These are phyloP conservation scores for Atta texana DNA, from an alignment of 1,140 invertebrate species.

Conservation along the genomic window DNA sequence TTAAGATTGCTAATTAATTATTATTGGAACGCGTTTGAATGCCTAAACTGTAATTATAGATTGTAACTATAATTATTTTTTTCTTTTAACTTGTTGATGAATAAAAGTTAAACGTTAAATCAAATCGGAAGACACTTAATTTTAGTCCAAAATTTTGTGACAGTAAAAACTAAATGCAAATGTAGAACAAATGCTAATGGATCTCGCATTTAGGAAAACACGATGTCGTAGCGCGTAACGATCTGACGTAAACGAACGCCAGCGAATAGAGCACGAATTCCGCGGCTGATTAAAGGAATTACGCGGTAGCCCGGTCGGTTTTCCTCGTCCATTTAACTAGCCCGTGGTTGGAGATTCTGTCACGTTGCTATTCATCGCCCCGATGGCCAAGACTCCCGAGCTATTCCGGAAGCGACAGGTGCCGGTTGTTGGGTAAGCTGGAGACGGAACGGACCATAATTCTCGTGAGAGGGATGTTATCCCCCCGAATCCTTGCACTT, in stretches of 20 bases:
- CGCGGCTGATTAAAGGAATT: conserved; percentile 82
- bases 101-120: background rate
- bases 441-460: conserved; percentile 61
- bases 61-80: background rate
- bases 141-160: background rate
- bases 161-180: conserved; percentile 13
- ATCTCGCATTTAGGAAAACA: conserved; percentile 16
- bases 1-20: background rate
- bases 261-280: conserved; percentile 76
- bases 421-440: conserved; percentile 64
- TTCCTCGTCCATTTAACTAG: conserved; percentile 80
- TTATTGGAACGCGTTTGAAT: too few relatives aligned
- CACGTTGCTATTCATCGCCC: conserved; percentile 71
- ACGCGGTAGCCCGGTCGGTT: conserved; percentile 72
- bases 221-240: conserved; percentile 45
- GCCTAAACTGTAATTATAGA: too few relatives aligned
- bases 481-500: conserved; percentile 34
- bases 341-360: conserved; percentile 69
- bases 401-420: conserved; percentile 74
- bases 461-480: conserved; percentile 53
- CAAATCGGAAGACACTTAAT: background rate
- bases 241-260: conserved; percentile 29
- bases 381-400: conserved; percentile 50
- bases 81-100: background rate
- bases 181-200: conserved; percentile 10